These are phyloP conservation scores for Pinna nobilis DNA, from an alignment of 1,140 invertebrate genomes.

Conservation along the genomic window DNA sequence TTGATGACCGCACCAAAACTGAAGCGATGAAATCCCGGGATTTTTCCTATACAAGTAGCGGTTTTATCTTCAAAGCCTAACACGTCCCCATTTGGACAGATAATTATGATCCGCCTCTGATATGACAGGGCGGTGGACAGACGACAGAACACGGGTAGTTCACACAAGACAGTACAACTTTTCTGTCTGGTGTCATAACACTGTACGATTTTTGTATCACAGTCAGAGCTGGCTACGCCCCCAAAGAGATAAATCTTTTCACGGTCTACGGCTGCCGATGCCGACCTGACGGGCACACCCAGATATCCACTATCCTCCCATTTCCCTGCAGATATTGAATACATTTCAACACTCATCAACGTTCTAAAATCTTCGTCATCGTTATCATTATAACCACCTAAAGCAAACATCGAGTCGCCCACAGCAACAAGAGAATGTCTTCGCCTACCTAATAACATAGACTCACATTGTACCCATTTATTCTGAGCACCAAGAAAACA, in stretches of 20 bases:
- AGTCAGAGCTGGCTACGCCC: constrained; percentile 42
- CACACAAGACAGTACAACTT: constrained; percentile 48
- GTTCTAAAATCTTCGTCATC: constrained; percentile 39
- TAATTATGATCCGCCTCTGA: constrained; percentile 57
- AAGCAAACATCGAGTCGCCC: constrained; percentile 41
- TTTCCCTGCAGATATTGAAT: constrained; percentile 41
- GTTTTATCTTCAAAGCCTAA: constrained; percentile 48
- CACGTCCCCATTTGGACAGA: constrained; percentile 63
- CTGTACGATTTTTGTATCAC: constrained; percentile 49
- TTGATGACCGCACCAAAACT: constrained; percentile 64
- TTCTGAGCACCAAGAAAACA: constrained; percentile 44
- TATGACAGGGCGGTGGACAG: constrained; percentile 59
- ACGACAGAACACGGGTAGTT: constrained; percentile 61
- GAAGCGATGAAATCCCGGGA: constrained; percentile 61
- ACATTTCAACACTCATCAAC: constrained; percentile 49
- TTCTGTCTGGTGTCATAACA: constrained; percentile 48
- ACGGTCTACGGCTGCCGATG: constrained; percentile 41
- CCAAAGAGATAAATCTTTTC: constrained; percentile 56
- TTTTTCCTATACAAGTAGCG: constrained; percentile 43
- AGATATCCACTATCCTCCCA: constrained; percentile 51
- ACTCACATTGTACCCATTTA: constrained; percentile 45
- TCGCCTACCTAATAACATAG: constrained; percentile 51
- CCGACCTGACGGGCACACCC: constrained; percentile 44
- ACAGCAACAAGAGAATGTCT: constrained; percentile 54
- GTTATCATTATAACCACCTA: constrained; percentile 50